A percentile compares a stretch with the other conserved stretches of the same genome.
Conservation (phyloP, 2,888 invertebrate species). For the Meteorus colon region DNA sequence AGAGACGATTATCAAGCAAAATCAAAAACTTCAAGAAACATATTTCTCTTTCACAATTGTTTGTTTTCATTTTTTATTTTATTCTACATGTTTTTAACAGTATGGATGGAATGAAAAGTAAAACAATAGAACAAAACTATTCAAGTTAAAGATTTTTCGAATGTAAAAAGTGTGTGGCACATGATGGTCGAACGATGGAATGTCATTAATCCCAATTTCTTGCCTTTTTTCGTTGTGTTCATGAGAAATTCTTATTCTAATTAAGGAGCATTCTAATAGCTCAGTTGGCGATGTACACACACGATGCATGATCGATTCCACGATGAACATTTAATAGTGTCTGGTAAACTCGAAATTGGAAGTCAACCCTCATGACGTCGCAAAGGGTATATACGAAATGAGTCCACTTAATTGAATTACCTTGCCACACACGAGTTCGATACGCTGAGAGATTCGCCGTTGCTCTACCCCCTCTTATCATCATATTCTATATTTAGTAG, state of each 20-base stretch:
- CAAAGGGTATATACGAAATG: conserved; percentile 18
- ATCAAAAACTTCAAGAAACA: neutral
- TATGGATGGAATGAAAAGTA: too few relatives aligned
- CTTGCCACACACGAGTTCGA: conserved; percentile 36
- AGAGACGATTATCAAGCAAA: conserved; percentile 26
- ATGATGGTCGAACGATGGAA: too few relatives aligned
- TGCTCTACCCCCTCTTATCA: neutral
- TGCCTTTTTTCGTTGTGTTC: neutral
- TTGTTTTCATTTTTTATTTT: neutral
- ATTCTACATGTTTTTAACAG: neutral
- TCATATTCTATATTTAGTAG: neutral
- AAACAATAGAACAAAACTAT: too few relatives aligned
- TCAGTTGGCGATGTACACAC: neutral
- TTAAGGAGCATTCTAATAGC: neutral
- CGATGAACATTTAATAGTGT: conserved; percentile 9
- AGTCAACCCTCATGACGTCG: conserved; percentile 13
- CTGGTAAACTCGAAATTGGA: conserved; percentile 24
- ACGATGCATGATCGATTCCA: neutral
- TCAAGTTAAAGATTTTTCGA: too few relatives aligned
- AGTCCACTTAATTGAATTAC: conserved; percentile 38
- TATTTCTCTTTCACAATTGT: neutral
- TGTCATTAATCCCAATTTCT: too few relatives aligned
- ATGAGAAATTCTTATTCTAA: neutral
- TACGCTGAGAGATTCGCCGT: conserved; percentile 20
- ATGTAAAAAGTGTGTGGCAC: too few relatives aligned